phyloP scores from a whole-genome alignment of 92 coral and sea anemone species.

The Paragorgia papillata region DNA sequence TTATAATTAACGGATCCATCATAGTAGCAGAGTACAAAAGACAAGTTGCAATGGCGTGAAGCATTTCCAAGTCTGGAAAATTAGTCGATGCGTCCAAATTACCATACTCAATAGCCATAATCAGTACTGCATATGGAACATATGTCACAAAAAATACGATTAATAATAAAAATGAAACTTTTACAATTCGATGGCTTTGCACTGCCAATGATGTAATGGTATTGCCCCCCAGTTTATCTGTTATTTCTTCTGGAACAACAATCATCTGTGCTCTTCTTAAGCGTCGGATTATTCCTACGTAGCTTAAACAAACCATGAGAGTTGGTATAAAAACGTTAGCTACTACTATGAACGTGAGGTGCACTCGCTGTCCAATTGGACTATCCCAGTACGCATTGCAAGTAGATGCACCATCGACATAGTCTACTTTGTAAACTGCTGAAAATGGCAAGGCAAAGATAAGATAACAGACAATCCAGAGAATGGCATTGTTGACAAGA shows the following conservation, averaged over 20 bases:
- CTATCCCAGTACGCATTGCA: not conserved
- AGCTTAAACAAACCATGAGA: conserved; percentile 2
- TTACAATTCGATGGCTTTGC: conserved; percentile 6
- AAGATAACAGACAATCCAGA: not conserved
- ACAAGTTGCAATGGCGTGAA: not conserved
- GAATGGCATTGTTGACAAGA: not conserved
- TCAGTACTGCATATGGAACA: not conserved
- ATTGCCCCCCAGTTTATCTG: not conserved
- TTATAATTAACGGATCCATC: not conserved
- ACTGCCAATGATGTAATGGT: not conserved
- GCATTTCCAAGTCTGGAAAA: not conserved
- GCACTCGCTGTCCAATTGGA: not conserved
- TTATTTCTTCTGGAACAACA: not conserved
- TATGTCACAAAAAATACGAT: not conserved
- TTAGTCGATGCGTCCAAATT: not conserved
- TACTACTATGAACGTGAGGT: not conserved
- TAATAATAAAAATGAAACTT: not conserved
- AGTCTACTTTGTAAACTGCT: not conserved
- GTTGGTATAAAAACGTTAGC: not conserved
- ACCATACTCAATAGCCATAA: not conserved
- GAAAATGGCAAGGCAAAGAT: conserved; percentile 14
- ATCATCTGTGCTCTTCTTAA: not conserved
- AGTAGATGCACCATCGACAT: not conserved
- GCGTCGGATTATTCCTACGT: not conserved
- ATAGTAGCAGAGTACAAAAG: not conserved